Conservation (phyloP, 1,140 invertebrate species). For the Pogonomyrmex barbatus region DNA sequence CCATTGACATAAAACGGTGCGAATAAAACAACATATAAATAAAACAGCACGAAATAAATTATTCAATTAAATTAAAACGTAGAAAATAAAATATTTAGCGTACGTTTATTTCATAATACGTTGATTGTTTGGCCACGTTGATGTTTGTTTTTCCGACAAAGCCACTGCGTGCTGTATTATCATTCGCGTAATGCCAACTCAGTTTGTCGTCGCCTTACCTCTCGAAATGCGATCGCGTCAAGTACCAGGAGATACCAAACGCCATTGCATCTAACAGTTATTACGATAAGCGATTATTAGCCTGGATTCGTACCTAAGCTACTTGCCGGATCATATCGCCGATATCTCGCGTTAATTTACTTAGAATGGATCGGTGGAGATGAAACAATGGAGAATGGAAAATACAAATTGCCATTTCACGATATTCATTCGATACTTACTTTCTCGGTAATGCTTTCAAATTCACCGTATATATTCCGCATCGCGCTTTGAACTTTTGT, state of each 20-base stretch:
- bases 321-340: neutral
- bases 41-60: neutral
- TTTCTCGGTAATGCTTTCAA: neutral
- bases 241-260: neutral
- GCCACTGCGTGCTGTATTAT: neutral
- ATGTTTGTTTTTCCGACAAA: neutral
- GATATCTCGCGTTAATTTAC: neutral
- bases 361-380: neutral
- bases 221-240: neutral
- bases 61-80: constrained; percentile 10
- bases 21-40: neutral
- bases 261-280: neutral
- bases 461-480: neutral
- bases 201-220: neutral
- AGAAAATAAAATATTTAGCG: neutral
- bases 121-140: neutral
- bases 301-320: neutral
- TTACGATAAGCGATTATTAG: neutral
- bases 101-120: neutral
- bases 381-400: neutral
- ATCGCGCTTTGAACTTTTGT: neutral
- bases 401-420: neutral
- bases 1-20: no score
- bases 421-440: neutral
- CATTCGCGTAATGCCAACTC: neutral